Evolutionary conservation across 2,797 vertebrate species (phyloP).

Genomic region (Podarcis lilfordi): DNA sequence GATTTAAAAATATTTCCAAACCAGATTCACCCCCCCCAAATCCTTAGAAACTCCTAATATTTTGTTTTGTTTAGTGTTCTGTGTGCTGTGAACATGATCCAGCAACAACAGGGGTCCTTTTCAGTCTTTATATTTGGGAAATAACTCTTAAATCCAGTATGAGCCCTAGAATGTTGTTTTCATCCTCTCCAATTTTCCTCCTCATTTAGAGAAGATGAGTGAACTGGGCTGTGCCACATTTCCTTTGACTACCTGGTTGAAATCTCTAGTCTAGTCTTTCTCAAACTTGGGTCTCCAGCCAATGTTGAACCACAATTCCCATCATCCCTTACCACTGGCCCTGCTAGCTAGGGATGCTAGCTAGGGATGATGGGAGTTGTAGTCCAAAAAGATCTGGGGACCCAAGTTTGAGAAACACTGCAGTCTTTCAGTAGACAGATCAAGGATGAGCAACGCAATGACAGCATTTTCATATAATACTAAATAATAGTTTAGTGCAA

Average conservation of each 20-base stretch:
- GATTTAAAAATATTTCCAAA: not conserved
- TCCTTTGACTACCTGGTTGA: not conserved
- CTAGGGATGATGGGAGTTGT: too few relatives aligned
- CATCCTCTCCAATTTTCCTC: not conserved
- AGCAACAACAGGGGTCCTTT: not conserved
- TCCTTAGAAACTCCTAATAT: slow-evolving; percentile 3
- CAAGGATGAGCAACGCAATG: too few relatives aligned
- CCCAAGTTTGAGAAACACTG: too few relatives aligned
- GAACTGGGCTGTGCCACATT: not conserved
- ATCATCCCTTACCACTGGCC: too few relatives aligned
- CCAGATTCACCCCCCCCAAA: not conserved
- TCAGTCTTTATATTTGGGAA: not conserved
- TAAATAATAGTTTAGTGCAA: too few relatives aligned
- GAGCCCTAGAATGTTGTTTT: not conserved
- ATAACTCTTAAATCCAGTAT: not conserved
- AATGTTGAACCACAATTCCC: too few relatives aligned
- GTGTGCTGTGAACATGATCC: not conserved
- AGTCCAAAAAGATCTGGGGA: too few relatives aligned
- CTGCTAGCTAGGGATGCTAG: too few relatives aligned
- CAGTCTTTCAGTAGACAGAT: too few relatives aligned
- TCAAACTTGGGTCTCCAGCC: too few relatives aligned
- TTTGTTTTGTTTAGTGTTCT: accelerated
- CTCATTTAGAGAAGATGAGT: not conserved
- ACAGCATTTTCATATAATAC: too few relatives aligned
- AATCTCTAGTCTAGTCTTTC: not conserved